phyloP scores from a whole-genome alignment of 2,888 invertebrate genomes.

The Aromia moschata region DNA sequence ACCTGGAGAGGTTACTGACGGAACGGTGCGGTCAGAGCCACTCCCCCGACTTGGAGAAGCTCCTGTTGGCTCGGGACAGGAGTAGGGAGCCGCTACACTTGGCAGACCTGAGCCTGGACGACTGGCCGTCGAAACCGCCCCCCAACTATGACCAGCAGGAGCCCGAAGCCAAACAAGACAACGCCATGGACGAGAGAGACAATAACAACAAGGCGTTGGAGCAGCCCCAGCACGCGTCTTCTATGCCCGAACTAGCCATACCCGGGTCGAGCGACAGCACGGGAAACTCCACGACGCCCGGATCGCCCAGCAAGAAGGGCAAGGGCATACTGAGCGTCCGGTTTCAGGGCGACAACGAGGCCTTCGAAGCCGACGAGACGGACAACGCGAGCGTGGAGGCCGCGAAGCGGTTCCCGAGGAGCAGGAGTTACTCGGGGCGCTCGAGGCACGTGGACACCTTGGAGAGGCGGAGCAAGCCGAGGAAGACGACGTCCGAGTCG shows the following conservation, averaged over 20 bases:
- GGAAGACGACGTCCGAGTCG: conserved; percentile 57
- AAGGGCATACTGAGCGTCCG: conserved; percentile 64
- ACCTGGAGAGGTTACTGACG: conserved; percentile 70
- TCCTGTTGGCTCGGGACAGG: conserved; percentile 67
- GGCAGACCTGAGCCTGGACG: conserved; percentile 68
- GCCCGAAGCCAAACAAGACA: conserved; percentile 39
- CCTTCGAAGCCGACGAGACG: conserved; percentile 61
- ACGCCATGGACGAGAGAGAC: conserved; percentile 48
- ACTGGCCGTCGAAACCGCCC: conserved; percentile 62
- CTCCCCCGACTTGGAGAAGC: conserved; percentile 62
- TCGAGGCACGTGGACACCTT: conserved; percentile 56
- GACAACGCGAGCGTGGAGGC: conserved; percentile 54
- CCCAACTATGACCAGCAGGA: conserved; percentile 37
- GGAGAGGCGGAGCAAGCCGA: conserved; percentile 52
- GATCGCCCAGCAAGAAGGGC: conserved; percentile 59
- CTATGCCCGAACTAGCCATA: conserved; percentile 71
- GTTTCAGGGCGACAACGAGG: conserved; percentile 66
- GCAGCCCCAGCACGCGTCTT: conserved; percentile 65
- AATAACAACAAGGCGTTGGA: conserved; percentile 44
- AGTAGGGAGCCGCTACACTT: conserved; percentile 70
- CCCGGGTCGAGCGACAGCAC: conserved; percentile 52
- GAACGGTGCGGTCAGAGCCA: conserved; percentile 60
- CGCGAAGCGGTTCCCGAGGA: conserved; percentile 62
- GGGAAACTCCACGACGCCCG: conserved; percentile 55
- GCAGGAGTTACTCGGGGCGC: conserved; percentile 67